Base-by-base conservation (phyloP, 2,113 vertebrate genomes). In the Acrocephalus kingi region DNA sequence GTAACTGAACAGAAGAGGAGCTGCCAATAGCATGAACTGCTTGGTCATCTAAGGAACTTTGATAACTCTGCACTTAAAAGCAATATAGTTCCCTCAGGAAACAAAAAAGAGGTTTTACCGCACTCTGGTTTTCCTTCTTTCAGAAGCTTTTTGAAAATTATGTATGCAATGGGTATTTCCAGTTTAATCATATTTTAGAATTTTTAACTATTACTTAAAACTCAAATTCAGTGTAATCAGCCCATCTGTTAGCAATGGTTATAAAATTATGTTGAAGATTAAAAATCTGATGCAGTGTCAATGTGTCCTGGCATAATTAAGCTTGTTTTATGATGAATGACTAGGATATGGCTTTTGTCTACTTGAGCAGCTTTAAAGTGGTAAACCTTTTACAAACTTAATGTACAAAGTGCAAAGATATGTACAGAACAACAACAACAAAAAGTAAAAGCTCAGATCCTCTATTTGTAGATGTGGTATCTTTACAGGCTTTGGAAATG, bases 161-260 rank as follows among this genome's bases (percentile, higher is more conserved):
- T 27, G 84, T 49, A 91, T 79, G 85, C 69, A 76, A 24, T 64
- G 77, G 45, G 12, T 84, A 77, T 95, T 96, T 92, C 76, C 80
- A 86, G 35, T 81, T 93, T 94, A 85, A 90, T 94, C 85, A 64
- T 76, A 79, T 89, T 94, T 95, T 89, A 83, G 33, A 54, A 91
- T 91, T 96, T 94, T 91, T 74, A 94, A 80, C 92, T 90, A 88
- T 94, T 94, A 74, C 83, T 97, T 95, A 90, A 96, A 92, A 62
- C 92, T 89, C 48, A 71, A 81, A 94, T 86, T 95, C 92, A 89
- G 96, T 89, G 80, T 89, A 96, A 93, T 93, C 93, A 84, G 93
- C 76, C 96, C 93, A 95, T 96, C 93, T 96, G 96, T 95, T 97
- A 94, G 92, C 92, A 92, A 90, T 59, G 86, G 68, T 87, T 94